These are phyloP conservation scores for Varecia variegata DNA, from an alignment of 2,797 vertebrate genomes.

Conservation along the genomic window DNA sequence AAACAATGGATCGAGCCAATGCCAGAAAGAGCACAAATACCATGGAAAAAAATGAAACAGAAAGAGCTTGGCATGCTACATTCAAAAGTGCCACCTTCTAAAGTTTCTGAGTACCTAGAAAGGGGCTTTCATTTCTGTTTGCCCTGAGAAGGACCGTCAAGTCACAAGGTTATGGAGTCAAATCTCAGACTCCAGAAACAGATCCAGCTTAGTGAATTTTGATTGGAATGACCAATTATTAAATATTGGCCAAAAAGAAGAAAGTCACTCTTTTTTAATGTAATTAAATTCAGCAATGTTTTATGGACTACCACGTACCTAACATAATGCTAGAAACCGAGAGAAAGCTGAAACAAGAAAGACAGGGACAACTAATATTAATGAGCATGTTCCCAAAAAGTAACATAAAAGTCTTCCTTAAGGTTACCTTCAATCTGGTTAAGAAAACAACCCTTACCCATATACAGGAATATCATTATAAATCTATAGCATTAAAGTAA, in stretches of 20 bases:
- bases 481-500: neutral
- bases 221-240: neutral
- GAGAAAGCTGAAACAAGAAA: neutral
- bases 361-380: neutral
- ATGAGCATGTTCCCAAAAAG: neutral
- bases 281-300: slow-evolving; percentile 3
- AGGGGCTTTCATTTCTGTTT: neutral
- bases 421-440: neutral
- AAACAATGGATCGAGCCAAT: neutral
- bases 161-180: neutral
- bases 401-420: neutral
- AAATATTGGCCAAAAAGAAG: slow-evolving; percentile 14
- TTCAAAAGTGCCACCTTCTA: neutral
- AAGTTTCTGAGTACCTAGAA: neutral
- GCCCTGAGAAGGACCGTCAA: neutral
- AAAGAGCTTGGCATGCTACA: neutral
- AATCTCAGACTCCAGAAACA: slow-evolving; percentile 31
- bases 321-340: neutral
- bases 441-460: neutral
- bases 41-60: neutral
- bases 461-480: neutral
- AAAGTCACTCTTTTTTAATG: slow-evolving; percentile 11
- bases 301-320: neutral
- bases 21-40: neutral
- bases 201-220: slow-evolving; percentile 15